Percentiles rank a stretch among this genome's conserved stretches.
Evolutionary conservation across 30 jellyfish, hydroid and myxozoan species (phyloP).

Genomic region (Aurelia aurita complex sp. Pacific): DNA sequence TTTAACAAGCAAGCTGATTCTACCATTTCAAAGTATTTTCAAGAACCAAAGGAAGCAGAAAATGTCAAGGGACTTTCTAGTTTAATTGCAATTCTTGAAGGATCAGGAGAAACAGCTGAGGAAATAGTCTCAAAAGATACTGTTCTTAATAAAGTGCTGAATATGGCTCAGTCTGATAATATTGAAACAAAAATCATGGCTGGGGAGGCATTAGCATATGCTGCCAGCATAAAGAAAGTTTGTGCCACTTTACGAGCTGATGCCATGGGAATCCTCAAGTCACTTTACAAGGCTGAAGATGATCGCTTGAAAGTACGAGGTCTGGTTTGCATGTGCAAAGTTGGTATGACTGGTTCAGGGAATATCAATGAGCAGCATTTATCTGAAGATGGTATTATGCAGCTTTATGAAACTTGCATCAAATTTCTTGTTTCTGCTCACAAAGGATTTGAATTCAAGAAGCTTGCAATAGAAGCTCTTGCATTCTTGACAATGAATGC

Average conservation of each 20-base stretch:
- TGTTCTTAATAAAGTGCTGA: slow-evolving; percentile 45
- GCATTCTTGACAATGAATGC: slow-evolving; percentile 90
- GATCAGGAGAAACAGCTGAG: slow-evolving; percentile 77
- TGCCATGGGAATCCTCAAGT: slow-evolving; percentile 76
- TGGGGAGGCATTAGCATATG: slow-evolving; percentile 87
- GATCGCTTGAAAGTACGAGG: slow-evolving; percentile 75
- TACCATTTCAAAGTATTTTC: slow-evolving; percentile 45
- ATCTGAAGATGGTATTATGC: slow-evolving; percentile 81
- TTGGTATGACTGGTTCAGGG: slow-evolving; percentile 85
- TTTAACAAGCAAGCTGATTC: slow-evolving; percentile 63
- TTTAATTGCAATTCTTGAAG: slow-evolving; percentile 58
- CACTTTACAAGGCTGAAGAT: slow-evolving; percentile 58
- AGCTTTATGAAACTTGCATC: slow-evolving; percentile 67
- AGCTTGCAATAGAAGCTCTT: slow-evolving; percentile 88
- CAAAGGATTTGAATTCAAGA: slow-evolving; percentile 42
- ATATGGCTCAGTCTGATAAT: slow-evolving; percentile 68
- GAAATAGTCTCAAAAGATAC: slow-evolving; percentile 61
- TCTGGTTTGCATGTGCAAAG: slow-evolving; percentile 84
- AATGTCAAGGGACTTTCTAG: slow-evolving; percentile 83
- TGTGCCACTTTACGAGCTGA: slow-evolving; percentile 59
- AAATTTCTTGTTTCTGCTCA: slow-evolving; percentile 47
- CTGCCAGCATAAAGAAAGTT: slow-evolving; percentile 77
- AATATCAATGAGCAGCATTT: slow-evolving; percentile 67
- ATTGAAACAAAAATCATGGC: slow-evolving; percentile 62
- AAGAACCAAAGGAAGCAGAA: slow-evolving; percentile 41